Evolutionary conservation across 1,140 invertebrate genomes (phyloP).

Genomic region (Pogonus chalceus): DNA sequence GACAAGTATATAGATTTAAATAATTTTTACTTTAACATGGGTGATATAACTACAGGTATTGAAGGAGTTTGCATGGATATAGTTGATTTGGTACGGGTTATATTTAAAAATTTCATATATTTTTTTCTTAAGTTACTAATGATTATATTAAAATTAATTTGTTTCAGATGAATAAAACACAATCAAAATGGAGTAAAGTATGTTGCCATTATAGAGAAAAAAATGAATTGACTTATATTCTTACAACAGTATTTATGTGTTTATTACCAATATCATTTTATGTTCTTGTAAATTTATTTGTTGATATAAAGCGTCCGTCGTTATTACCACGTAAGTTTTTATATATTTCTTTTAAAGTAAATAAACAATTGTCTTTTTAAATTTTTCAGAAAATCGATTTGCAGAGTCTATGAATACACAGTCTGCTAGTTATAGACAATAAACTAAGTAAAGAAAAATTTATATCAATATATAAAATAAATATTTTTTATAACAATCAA

Average conservation of each 20-base stretch:
- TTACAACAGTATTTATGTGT: conserved; percentile 38
- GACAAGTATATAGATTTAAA: conserved; percentile 40
- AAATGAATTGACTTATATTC: conserved; percentile 42
- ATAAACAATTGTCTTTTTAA: conserved; percentile 6
- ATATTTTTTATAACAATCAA: no score
- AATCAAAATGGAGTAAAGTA: conserved; percentile 43
- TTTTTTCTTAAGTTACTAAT: conserved; percentile 12
- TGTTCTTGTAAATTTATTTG: conserved; percentile 36
- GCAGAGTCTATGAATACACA: conserved; percentile 21
- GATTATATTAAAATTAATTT: conserved; percentile 14
- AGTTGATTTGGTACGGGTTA: conserved; percentile 42
- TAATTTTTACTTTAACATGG: conserved; percentile 42
- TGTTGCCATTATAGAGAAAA: conserved; percentile 43
- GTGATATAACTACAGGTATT: conserved; percentile 40
- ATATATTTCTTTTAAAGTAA: conserved; percentile 11
- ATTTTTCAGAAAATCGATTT: conserved; percentile 29
- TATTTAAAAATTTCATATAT: conserved; percentile 14
- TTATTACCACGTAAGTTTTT: conserved; percentile 32
- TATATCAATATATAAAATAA: no score
- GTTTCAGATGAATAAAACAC: conserved; percentile 46
- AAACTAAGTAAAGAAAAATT: no score
- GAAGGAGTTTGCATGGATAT: conserved; percentile 48
- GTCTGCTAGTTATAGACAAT: neutral
- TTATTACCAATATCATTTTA: conserved; percentile 42
- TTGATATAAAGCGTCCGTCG: conserved; percentile 24